Base-by-base conservation (phyloP, 1,140 invertebrate species). In the Gonioctena quinquepunctata region DNA sequence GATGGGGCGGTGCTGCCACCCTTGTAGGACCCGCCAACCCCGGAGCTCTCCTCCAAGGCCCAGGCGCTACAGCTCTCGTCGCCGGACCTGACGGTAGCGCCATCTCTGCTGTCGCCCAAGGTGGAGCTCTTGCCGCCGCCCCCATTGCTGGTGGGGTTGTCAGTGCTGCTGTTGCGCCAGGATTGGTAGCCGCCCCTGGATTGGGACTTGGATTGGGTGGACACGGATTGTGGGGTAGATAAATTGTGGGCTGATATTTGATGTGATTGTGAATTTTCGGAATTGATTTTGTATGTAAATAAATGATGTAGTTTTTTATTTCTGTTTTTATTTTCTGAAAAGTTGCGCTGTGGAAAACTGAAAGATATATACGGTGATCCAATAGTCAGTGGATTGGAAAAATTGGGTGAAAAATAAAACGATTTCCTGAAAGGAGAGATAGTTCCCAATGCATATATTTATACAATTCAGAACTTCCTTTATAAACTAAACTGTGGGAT, bases 51-150 rank as follows among this genome's bases (percentile, higher is more conserved):
- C 48, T 80, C n/a, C 23, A 49, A 26, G 78, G 77, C 18, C 78
- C 78, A 42, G 70, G 75, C 22, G 74, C 72, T 18, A 23, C 66
- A 64, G 75, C 66, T 33, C 48, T 54, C 21, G 18, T 77, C 3
- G 19, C 66, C n/a, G 78, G 78, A 26, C 78, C 78, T 66, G 78
- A 80, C 59, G 78, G 78, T n/a, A 80, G 78, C 42, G 61, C 64
- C 33, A 75, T 78, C 65, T 27, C 72, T 11, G 75, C 57, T 19
- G 71, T 73, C 25, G 78, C 72, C 13, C 73, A 74, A 72, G 78
- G 73, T 57, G 78, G 76, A 13, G 71, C 70, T 21, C 26, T 77
- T 2, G 74, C 70, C 21, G 76, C 76, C 54, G 65, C 77, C 23
- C 75, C 77, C 49, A 77, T 73, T 23, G 57, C 76, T 0, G 79